These are phyloP conservation scores for Nemotelus pantherinus DNA, from an alignment of 2,888 invertebrate genomes.

Conservation along the genomic window DNA sequence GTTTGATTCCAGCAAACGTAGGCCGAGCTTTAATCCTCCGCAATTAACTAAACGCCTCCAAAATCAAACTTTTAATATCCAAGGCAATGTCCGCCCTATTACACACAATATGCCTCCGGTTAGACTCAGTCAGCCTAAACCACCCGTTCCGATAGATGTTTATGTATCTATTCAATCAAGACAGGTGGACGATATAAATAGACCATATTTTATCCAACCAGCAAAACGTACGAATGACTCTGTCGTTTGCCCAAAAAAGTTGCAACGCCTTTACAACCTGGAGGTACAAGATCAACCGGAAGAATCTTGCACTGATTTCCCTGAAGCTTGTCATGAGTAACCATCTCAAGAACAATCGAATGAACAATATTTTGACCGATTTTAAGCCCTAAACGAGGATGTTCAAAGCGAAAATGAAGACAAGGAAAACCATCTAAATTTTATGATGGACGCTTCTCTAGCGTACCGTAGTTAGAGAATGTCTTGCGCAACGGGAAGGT, in stretches of 20 bases:
- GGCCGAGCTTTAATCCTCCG: neutral
- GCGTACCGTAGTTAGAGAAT: neutral
- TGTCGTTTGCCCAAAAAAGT: too few relatives aligned
- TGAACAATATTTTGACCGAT: neutral
- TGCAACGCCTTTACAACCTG: too few relatives aligned
- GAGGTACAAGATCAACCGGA: too few relatives aligned
- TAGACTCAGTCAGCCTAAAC: neutral
- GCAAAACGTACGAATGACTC: neutral
- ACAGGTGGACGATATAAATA: conserved; percentile 1
- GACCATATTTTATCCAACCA: neutral
- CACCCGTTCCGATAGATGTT: neutral
- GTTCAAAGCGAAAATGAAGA: too few relatives aligned
- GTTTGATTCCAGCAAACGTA: too few relatives aligned
- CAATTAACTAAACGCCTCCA: neutral
- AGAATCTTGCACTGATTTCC: neutral
- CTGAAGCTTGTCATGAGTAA: neutral
- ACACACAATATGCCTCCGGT: neutral
- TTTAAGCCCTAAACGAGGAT: too few relatives aligned
- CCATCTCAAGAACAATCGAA: neutral
- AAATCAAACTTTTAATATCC: neutral
- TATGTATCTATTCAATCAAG: neutral
- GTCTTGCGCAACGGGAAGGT: too few relatives aligned
- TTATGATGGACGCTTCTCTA: conserved; percentile 3
- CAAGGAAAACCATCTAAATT: too few relatives aligned
- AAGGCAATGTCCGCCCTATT: neutral